Percentiles rank a stretch among this genome's conserved stretches.
Evolutionary conservation across 2,888 invertebrate genomes (phyloP).

Genomic region (Parnassius glacialis): DNA sequence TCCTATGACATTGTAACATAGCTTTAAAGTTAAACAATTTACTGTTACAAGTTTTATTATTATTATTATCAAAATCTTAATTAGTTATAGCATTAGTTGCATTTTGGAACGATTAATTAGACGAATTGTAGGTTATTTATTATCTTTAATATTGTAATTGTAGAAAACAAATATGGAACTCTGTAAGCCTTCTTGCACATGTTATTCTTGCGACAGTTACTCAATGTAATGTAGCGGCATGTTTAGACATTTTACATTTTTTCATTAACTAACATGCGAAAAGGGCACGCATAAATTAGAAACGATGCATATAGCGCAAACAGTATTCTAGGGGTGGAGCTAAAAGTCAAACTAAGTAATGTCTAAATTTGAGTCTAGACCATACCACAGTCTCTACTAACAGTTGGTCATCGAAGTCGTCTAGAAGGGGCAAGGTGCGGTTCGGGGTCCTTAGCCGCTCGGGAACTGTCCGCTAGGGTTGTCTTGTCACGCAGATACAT

Average conservation of each 20-base stretch:
- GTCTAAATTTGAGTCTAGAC: too few relatives aligned
- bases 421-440: too few relatives aligned
- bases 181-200: constrained; percentile 11
- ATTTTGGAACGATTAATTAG: constrained; percentile 39
- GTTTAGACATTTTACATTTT: background rate
- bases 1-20: constrained; percentile 40
- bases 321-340: too few relatives aligned
- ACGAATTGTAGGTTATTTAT: constrained; percentile 37
- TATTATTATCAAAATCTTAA: constrained; percentile 32
- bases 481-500: too few relatives aligned
- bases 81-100: constrained; percentile 37
- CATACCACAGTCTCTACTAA: too few relatives aligned
- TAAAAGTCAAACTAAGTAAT: too few relatives aligned
- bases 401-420: too few relatives aligned
- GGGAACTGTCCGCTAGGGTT: too few relatives aligned
- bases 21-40: constrained; percentile 35
- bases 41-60: constrained; percentile 51
- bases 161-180: constrained; percentile 29
- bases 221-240: background rate
- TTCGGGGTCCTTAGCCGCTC: too few relatives aligned
- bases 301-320: too few relatives aligned
- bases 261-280: too few relatives aligned
- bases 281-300: too few relatives aligned
- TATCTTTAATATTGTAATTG: constrained; percentile 41
- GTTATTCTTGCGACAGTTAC: background rate